A percentile compares a stretch with the other conserved stretches of the same genome.
These are phyloP conservation scores for Cherax quadricarinatus DNA, from an alignment of 1,140 invertebrate genomes.

Conservation along the genomic window DNA sequence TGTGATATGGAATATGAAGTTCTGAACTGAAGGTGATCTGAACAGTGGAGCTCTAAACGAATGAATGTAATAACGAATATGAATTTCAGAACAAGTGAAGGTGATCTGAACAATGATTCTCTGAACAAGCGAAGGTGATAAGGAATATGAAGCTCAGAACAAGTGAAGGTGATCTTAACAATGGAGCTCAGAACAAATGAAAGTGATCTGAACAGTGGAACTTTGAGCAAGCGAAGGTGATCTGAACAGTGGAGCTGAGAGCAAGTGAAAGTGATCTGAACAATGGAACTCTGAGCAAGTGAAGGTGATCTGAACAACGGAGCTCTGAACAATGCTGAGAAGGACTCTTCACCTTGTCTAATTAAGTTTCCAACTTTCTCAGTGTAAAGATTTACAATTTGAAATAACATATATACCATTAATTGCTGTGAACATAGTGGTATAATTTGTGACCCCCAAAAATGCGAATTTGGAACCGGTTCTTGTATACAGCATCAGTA, in stretches of 20 bases:
- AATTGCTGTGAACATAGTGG: background rate
- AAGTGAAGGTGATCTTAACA: no score
- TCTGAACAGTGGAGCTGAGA: background rate
- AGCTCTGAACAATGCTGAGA: background rate
- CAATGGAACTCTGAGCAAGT: background rate
- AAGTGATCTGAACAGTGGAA: no score
- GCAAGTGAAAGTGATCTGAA: no score
- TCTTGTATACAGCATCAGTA: background rate
- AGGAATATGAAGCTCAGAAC: no score
- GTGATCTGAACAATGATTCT: no score
- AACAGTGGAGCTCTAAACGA: no score
- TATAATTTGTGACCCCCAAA: background rate
- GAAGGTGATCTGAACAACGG: no score
- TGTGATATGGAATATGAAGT: no score
- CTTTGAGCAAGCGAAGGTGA: background rate
- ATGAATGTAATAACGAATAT: no score
- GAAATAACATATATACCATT: background rate
- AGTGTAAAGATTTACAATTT: background rate
- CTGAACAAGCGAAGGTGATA: background rate
- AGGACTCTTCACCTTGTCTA: background rate
- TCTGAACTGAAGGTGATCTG: no score
- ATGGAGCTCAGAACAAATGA: no score
- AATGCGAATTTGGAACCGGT: background rate
- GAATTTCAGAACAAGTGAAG: no score
- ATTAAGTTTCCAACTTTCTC: background rate